phyloP scores from a whole-genome alignment of 2,113 vertebrate genomes.

The Aptenodytes patagonicus region DNA sequence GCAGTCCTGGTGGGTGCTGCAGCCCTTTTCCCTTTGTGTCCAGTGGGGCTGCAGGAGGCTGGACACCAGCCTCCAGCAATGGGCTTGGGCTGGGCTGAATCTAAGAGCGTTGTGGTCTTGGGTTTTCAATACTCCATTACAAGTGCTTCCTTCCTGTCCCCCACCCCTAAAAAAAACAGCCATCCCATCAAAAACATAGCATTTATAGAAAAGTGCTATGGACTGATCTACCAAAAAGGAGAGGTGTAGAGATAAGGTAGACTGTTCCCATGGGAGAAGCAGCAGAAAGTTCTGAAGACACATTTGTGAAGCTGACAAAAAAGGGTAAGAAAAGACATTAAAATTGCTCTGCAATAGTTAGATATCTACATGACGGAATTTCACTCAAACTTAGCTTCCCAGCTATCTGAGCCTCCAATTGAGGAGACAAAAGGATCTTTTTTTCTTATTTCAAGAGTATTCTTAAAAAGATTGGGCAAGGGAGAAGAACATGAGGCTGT shows the following conservation, averaged over 20 bases:
- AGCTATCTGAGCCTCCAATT: background rate
- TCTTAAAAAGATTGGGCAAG: background rate
- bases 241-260: background rate
- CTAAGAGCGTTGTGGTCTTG: background rate
- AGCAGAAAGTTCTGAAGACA: background rate
- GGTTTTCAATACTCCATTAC: background rate
- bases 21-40: background rate
- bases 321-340: background rate
- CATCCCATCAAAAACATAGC: background rate
- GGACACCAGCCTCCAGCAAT: background rate
- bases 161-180: fast-evolving
- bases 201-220: background rate
- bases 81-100: background rate
- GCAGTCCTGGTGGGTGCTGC: background rate
- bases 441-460: background rate
- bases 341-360: background rate
- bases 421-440: background rate
- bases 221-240: background rate
- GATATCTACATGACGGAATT: background rate
- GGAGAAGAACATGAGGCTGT: background rate
- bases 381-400: background rate
- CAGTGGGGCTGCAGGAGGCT: background rate
- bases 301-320: background rate
- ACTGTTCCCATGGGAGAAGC: background rate
- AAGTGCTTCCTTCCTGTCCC: background rate